phyloP scores from a whole-genome alignment of 2,888 invertebrate genomes.

The Petrolisthes cinctipes region DNA sequence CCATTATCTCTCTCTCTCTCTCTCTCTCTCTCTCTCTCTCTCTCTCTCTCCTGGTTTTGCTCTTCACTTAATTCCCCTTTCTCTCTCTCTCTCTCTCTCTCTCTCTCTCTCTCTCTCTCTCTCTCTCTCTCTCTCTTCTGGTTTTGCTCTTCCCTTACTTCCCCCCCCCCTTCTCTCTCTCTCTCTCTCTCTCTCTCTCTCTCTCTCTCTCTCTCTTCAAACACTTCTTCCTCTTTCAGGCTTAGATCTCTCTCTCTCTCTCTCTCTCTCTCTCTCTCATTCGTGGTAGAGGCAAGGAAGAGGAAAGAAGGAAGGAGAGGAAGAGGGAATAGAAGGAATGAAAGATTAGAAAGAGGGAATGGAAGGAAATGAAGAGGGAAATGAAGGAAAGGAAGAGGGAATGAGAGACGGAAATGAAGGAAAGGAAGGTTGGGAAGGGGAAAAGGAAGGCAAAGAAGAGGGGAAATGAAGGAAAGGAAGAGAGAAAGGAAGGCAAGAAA shows the following conservation, averaged over 20 bases:
- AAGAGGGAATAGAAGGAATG: no score
- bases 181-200: neutral
- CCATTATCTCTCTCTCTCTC: neutral
- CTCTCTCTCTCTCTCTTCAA: neutral
- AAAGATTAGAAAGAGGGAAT: no score
- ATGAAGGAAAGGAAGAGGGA: no score
- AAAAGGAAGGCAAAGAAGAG: no score
- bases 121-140: slow-evolving; percentile 21
- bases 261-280: neutral
- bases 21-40: neutral
- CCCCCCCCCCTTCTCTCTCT: neutral
- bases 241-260: neutral
- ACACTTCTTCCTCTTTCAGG: no score
- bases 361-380: no score
- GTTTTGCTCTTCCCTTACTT: neutral
- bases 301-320: no score
- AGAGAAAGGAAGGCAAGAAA: no score
- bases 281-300: neutral
- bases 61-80: neutral
- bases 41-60: neutral
- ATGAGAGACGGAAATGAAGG: no score
- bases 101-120: neutral
- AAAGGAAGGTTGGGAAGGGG: no score
- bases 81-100: neutral
- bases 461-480: no score